Evolutionary conservation across 2,888 invertebrate species (phyloP).

Genomic region (Polydrusus cervinus): DNA sequence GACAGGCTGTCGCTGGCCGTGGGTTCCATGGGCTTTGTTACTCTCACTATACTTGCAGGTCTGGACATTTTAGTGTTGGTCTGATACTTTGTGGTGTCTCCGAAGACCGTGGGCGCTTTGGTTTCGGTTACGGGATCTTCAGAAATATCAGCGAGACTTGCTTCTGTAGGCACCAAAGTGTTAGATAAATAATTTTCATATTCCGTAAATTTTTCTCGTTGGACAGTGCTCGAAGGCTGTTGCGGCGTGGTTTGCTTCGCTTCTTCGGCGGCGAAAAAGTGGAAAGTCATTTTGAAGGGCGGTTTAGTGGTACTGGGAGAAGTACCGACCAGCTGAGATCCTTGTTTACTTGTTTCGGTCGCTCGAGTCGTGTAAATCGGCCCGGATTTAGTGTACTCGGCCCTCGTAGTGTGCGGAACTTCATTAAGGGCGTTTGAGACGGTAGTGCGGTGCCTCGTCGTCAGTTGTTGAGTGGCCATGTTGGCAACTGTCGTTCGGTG

Average conservation of each 20-base stretch:
- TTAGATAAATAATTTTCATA: conserved; percentile 21
- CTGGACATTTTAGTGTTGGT: conserved; percentile 7
- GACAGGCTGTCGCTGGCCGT: background rate
- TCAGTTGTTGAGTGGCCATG: conserved; percentile 24
- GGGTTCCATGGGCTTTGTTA: conserved; percentile 9
- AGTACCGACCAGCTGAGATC: background rate
- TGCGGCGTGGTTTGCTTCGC: conserved; percentile 16
- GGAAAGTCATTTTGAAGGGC: conserved; percentile 51
- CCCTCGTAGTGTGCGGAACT: background rate
- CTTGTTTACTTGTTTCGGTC: background rate
- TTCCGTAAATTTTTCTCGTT: conserved; percentile 10
- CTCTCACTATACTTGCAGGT: conserved; percentile 19
- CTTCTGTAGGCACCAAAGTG: conserved; percentile 12
- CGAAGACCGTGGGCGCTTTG: background rate
- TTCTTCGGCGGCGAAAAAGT: conserved; percentile 51
- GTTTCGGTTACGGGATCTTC: background rate
- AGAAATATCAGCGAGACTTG: background rate
- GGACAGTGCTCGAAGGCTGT: conserved; percentile 4
- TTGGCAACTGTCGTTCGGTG: conserved; percentile 7
- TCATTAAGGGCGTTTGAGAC: conserved; percentile 12
- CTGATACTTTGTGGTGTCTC: conserved; percentile 1
- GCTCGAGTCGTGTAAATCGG: conserved; percentile 20
- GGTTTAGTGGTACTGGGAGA: conserved; percentile 34
- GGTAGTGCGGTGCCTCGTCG: background rate
- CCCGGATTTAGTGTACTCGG: conserved; percentile 15